Evolutionary conservation across 2,797 vertebrate species (phyloP).

Genomic region (Chromobotia macracanthus): DNA sequence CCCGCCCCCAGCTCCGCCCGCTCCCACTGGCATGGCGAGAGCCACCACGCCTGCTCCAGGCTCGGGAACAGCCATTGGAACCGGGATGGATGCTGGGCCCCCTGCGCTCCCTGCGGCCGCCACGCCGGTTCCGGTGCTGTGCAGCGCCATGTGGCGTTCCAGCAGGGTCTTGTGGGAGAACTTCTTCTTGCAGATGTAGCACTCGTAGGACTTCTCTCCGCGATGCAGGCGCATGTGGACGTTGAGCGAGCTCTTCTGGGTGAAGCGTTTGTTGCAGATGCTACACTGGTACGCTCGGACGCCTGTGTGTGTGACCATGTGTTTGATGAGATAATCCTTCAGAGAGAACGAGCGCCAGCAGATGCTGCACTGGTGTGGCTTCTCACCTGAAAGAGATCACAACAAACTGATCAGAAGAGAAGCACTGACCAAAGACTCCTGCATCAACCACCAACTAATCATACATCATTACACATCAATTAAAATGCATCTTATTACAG

Average conservation of each 20-base stretch:
- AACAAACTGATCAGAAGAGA: too few relatives aligned
- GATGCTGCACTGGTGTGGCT: constrained; percentile 99
- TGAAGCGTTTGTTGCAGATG: constrained; percentile 99
- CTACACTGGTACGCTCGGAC: constrained; percentile 99
- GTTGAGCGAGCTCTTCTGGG: constrained; percentile 99
- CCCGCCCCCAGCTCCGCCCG: constrained; percentile 69
- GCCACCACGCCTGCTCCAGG: constrained; percentile 74
- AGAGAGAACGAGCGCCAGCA: constrained; percentile 99
- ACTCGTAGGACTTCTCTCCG: constrained; percentile 98
- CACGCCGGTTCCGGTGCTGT: constrained; percentile 83
- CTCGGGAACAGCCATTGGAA: constrained; percentile 74
- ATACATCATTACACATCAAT: too few relatives aligned
- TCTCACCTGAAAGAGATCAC: too few relatives aligned
- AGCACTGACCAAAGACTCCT: too few relatives aligned
- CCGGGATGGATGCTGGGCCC: constrained; percentile 65
- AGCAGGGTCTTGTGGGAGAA: constrained; percentile 99
- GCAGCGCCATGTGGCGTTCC: constrained; percentile 98
- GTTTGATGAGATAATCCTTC: constrained; percentile 99
- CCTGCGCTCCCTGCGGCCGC: constrained; percentile 26
- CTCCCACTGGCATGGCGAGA: constrained; percentile 62
- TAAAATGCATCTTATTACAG: too few relatives aligned
- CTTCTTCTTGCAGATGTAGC: constrained; percentile 99
- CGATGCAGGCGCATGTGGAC: constrained; percentile 99
- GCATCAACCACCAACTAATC: too few relatives aligned
- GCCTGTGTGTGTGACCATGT: constrained; percentile 99